Conservation (phyloP, 2,888 invertebrate genomes). For the Corythucha ciliata region DNA sequence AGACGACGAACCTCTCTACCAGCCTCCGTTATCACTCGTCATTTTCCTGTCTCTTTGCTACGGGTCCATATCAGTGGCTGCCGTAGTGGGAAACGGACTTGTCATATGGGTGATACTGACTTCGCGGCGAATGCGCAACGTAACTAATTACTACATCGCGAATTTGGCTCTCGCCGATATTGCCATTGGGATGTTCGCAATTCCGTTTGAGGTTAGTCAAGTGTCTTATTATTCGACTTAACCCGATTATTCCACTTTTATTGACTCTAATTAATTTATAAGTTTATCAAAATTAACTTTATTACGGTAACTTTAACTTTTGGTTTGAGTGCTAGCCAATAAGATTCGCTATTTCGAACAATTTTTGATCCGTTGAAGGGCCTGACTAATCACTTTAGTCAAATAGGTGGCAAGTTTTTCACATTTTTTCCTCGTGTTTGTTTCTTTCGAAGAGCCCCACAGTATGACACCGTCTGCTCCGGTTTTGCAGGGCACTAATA, state of each 20-base stretch:
- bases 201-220: constrained; percentile 60
- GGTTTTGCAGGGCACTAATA: constrained; percentile 49
- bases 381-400: too few species aligned
- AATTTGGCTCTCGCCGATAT: constrained; percentile 79
- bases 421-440: constrained; percentile 56
- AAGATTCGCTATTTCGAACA: too few species aligned
- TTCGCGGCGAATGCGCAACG: constrained; percentile 67
- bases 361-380: too few species aligned
- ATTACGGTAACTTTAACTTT: not conserved
- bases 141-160: constrained; percentile 76
- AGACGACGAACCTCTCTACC: constrained; percentile 50
- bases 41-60: constrained; percentile 66
- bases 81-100: constrained; percentile 71
- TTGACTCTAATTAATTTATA: not conserved
- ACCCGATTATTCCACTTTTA: not conserved
- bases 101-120: constrained; percentile 77
- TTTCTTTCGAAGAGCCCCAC: constrained; percentile 68
- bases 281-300: too few species aligned
- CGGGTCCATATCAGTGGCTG: constrained; percentile 69
- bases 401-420: too few species aligned
- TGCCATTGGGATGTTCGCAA: constrained; percentile 72
- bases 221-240: not conserved
- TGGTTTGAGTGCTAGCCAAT: too few species aligned
- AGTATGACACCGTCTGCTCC: constrained; percentile 58
- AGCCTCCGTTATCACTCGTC: constrained; percentile 63